A percentile compares a stretch with the other conserved stretches of the same genome.
Conservation (phyloP, 2,113 vertebrate genomes). For the Cyprinodon tularosa region DNA sequence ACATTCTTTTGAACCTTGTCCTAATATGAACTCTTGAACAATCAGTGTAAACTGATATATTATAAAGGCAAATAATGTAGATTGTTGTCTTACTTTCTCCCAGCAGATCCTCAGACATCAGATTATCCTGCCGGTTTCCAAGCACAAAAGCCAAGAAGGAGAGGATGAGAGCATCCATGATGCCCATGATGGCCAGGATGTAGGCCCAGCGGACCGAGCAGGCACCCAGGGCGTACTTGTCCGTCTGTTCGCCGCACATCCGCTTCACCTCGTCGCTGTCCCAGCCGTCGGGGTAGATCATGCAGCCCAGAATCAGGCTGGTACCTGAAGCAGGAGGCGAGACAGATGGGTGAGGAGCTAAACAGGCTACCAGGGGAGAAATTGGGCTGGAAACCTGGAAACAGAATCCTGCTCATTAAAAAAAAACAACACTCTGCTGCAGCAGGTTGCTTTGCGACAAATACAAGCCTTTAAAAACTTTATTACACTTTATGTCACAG, state of each 20-base stretch:
- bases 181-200: slow-evolving; percentile 98
- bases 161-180: slow-evolving; percentile 90
- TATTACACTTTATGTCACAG: too few species aligned
- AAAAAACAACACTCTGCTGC: not conserved
- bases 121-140: slow-evolving; percentile 96
- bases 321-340: slow-evolving; percentile 81
- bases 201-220: slow-evolving; percentile 88
- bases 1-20: not conserved
- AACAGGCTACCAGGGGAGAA: slow-evolving; percentile 1
- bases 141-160: slow-evolving; percentile 83
- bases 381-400: not conserved
- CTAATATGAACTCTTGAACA: not conserved
- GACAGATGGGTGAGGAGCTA: slow-evolving; percentile 7
- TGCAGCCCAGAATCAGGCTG: slow-evolving; percentile 96
- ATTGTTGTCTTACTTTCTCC: slow-evolving; percentile 88
- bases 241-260: slow-evolving; percentile 98
- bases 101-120: slow-evolving; percentile 97
- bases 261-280: slow-evolving; percentile 97
- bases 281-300: slow-evolving; percentile 99
- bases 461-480: too few species aligned
- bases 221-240: slow-evolving; percentile 97
- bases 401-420: not conserved
- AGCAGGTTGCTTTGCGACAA: not conserved
- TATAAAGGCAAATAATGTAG: not conserved
- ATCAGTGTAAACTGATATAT: too few species aligned